These are phyloP conservation scores for Girardinichthys multiradiatus DNA, from an alignment of 2,113 vertebrate genomes.

Conservation along the genomic window DNA sequence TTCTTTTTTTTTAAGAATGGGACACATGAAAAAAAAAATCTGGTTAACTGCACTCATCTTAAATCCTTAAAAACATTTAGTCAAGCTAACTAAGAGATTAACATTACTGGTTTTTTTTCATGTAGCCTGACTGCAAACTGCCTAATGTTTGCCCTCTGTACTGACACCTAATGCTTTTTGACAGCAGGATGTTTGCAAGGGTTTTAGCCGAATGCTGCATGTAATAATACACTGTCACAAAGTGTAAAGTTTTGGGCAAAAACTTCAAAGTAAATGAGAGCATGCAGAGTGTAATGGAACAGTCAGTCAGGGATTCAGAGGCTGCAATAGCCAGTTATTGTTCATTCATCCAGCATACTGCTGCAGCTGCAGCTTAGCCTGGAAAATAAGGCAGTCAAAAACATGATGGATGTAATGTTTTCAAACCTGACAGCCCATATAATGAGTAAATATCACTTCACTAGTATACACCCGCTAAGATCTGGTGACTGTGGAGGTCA, in stretches of 20 bases:
- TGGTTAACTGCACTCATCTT: no score
- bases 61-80: no score
- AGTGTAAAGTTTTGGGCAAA: slow-evolving; percentile 10
- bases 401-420: slow-evolving; percentile 4
- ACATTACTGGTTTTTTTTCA: not conserved
- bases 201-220: not conserved
- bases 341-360: slow-evolving; percentile 64
- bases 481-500: not conserved
- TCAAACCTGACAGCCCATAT: not conserved
- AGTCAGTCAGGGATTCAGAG: slow-evolving; percentile 35
- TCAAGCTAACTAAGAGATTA: not conserved
- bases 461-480: not conserved
- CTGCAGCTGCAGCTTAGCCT: slow-evolving; percentile 39
- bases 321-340: slow-evolving; percentile 67
- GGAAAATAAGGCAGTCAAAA: slow-evolving; percentile 26
- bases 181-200: not conserved
- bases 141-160: slow-evolving; percentile 12
- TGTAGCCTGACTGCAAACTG: not conserved
- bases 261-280: slow-evolving; percentile 29
- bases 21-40: not conserved
- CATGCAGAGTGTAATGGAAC: slow-evolving; percentile 47
- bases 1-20: not conserved
- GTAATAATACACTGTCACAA: slow-evolving; percentile 15
- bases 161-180: not conserved
- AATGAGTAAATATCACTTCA: not conserved